Conservation (phyloP, 2,888 invertebrate genomes). For the Melanophora roralis region DNA sequence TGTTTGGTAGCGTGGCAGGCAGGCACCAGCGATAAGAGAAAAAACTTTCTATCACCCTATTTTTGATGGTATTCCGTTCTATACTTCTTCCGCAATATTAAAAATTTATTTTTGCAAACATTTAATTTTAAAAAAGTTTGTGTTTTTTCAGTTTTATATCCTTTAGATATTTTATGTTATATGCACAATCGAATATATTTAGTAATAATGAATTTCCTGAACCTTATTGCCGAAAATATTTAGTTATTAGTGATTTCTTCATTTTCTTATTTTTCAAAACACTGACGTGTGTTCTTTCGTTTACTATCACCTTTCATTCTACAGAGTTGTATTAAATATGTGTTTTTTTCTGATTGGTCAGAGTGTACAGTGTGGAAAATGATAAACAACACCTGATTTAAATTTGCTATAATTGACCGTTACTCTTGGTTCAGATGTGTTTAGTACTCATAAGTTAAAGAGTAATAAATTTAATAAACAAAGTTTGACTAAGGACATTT, state of each 20-base stretch:
- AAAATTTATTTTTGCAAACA: neutral
- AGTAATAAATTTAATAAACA: neutral
- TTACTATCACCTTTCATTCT: neutral
- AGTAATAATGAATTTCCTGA: slow-evolving; percentile 32
- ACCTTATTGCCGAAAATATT: slow-evolving; percentile 18
- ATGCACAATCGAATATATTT: slow-evolving; percentile 17
- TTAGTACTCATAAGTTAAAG: neutral
- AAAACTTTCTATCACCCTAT: slow-evolving; percentile 28
- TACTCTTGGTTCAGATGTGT: neutral
- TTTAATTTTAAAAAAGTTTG: slow-evolving; percentile 11
- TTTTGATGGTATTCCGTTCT: slow-evolving; percentile 9
- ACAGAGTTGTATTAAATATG: slow-evolving; percentile 63
- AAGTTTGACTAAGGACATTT: too few species aligned
- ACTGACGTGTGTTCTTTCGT: slow-evolving; percentile 50
- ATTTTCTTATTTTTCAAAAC: slow-evolving; percentile 47
- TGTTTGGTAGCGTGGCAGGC: slow-evolving; percentile 56
- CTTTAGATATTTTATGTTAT: slow-evolving; percentile 15
- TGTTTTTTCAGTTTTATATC: neutral
- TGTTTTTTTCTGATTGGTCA: slow-evolving; percentile 62
- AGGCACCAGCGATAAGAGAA: neutral
- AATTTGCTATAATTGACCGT: too few species aligned
- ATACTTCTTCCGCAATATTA: neutral
- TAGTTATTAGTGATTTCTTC: slow-evolving; percentile 18
- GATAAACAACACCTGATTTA: neutral
- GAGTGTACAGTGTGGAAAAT: neutral